These are phyloP conservation scores for Cosmia trapezina DNA, from an alignment of 2,888 invertebrate genomes.

Conservation along the genomic window DNA sequence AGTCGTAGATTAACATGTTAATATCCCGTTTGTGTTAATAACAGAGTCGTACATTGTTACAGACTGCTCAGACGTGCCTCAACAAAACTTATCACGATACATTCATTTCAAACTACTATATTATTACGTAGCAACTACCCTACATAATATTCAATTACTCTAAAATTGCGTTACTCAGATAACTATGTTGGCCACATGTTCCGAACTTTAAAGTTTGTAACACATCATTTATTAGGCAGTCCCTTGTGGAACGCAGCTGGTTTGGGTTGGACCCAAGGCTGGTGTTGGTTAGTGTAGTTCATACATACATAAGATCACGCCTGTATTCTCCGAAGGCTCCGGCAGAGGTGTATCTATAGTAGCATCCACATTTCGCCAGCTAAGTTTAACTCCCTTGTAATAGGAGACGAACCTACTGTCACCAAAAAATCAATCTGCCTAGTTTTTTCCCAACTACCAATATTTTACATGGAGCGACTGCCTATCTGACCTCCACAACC, in stretches of 20 bases:
- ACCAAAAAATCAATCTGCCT: too few relatives aligned
- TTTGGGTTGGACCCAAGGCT: slow-evolving; percentile 23
- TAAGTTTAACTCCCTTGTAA: too few relatives aligned
- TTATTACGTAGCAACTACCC: background rate
- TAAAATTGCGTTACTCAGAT: slow-evolving; percentile 19
- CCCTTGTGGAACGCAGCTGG: slow-evolving; percentile 39
- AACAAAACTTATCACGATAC: background rate
- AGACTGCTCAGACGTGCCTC: too few relatives aligned
- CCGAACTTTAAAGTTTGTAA: slow-evolving; percentile 32
- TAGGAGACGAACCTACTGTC: too few relatives aligned
- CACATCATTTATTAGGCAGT: slow-evolving; percentile 51
- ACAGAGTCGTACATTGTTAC: too few relatives aligned
- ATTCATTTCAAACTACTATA: slow-evolving; percentile 2
- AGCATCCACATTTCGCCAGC: background rate
- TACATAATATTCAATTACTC: slow-evolving; percentile 43
- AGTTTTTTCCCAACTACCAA: too few relatives aligned
- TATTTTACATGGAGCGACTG: too few relatives aligned
- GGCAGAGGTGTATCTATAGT: background rate
- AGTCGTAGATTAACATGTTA: too few relatives aligned
- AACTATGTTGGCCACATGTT: slow-evolving; percentile 40
- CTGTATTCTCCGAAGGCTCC: background rate
- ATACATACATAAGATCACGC: background rate
- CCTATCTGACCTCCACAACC: too few relatives aligned
- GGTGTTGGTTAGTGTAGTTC: background rate
- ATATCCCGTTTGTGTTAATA: too few relatives aligned